These are phyloP conservation scores for Calypte anna DNA, from an alignment of 2,113 vertebrate species.

Conservation along the genomic window DNA sequence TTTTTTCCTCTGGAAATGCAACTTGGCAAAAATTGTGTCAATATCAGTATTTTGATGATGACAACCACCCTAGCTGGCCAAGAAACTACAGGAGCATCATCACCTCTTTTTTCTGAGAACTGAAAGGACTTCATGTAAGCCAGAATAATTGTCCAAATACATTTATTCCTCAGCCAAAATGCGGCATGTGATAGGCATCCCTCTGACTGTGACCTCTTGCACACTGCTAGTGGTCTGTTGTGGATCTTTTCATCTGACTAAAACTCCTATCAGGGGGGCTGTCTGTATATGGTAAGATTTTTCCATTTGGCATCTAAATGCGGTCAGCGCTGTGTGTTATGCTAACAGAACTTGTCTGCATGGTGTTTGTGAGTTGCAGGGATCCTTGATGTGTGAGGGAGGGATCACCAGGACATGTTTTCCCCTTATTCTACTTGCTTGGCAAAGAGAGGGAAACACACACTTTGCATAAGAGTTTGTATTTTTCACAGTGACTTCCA, in stretches of 20 bases:
- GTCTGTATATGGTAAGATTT: background rate
- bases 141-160: background rate
- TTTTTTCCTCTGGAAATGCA: background rate
- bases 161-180: background rate
- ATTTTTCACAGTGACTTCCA: background rate
- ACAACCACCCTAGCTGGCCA: background rate
- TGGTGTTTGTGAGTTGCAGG: background rate
- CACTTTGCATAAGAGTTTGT: background rate
- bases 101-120: background rate
- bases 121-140: background rate
- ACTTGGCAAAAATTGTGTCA: background rate
- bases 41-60: background rate
- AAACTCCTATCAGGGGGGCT: too few relatives aligned
- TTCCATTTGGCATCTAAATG: too few relatives aligned
- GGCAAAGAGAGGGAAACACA: background rate
- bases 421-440: background rate
- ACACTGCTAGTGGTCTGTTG: background rate
- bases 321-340: too few relatives aligned
- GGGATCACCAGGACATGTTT: background rate
- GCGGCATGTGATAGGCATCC: rapidly evolving
- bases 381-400: background rate
- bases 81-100: background rate
- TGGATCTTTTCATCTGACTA: background rate
- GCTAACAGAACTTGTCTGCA: background rate
- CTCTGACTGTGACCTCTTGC: background rate